Conservation (phyloP, 2,113 vertebrate genomes). For the Oncorhynchus kisutch region DNA sequence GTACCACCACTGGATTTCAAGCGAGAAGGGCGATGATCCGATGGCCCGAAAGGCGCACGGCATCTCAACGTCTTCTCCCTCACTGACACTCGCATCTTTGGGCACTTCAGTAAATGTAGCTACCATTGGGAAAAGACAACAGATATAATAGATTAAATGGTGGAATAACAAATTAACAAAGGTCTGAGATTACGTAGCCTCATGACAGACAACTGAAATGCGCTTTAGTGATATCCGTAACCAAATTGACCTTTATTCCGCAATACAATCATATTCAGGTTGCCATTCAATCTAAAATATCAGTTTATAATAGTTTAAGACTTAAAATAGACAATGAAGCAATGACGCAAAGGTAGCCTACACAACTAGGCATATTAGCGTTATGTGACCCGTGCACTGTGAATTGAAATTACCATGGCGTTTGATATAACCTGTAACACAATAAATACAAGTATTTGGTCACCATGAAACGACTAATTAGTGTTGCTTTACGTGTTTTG, state of each 20-base stretch:
- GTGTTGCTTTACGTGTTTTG: not conserved
- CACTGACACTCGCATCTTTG: constrained; percentile 89
- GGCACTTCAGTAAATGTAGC: constrained; percentile 94
- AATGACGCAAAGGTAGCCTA: not conserved
- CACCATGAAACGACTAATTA: not conserved
- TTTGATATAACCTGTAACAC: not conserved
- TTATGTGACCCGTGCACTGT: not conserved
- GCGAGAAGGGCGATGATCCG: constrained; percentile 86
- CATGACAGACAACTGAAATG: not conserved
- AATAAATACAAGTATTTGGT: not conserved
- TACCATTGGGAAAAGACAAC: constrained; percentile 49
- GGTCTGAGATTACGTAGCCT: not conserved
- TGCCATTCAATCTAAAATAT: not conserved
- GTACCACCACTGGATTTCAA: constrained; percentile 98
- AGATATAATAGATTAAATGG: not conserved
- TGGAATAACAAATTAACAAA: not conserved
- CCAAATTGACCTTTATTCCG: not conserved
- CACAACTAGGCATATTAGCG: not conserved
- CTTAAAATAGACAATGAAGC: not conserved
- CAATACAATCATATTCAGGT: not conserved
- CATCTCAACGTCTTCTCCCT: constrained; percentile 97
- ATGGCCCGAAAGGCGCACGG: constrained; percentile 90
- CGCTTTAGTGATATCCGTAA: not conserved
- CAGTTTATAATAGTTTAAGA: not conserved
- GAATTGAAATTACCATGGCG: not conserved